phyloP scores from a whole-genome alignment of 2,113 vertebrate species.

The Scomber scombrus region DNA sequence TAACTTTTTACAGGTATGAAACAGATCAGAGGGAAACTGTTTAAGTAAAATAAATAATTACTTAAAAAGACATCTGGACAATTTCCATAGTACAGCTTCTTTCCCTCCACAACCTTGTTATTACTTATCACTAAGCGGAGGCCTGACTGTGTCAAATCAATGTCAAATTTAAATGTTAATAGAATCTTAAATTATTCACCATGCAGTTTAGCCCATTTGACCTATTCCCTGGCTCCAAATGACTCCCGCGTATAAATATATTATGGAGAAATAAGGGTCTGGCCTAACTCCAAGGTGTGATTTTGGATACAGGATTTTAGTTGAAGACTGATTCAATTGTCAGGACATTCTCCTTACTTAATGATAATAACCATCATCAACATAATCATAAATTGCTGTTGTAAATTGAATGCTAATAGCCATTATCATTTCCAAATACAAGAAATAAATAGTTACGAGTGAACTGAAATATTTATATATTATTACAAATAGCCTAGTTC shows the following conservation, averaged over 20 bases:
- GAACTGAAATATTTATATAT: background rate
- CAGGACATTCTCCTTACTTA: background rate
- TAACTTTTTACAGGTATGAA: conserved; percentile 9
- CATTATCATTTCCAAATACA: background rate
- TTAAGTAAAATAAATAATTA: conserved; percentile 18
- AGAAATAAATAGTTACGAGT: background rate
- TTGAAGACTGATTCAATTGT: conserved; percentile 9
- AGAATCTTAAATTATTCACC: conserved; percentile 86
- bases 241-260: conserved; percentile 75
- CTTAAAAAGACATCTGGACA: conserved; percentile 55
- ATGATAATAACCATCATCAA: background rate
- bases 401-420: no score
- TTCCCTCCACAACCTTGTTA: conserved; percentile 32
- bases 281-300: conserved; percentile 50
- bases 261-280: conserved; percentile 56
- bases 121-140: conserved; percentile 65
- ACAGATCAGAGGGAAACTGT: conserved; percentile 27
- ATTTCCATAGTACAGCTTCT: conserved; percentile 51
- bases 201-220: conserved; percentile 80
- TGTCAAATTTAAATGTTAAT: conserved; percentile 88
- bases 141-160: conserved; percentile 82
- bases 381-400: background rate
- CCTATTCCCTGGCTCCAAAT: conserved; percentile 76
- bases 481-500: background rate
- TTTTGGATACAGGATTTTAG: conserved; percentile 14